phyloP scores from a whole-genome alignment of 1,140 invertebrate genomes.

The Ceratosolen fusciceps region DNA sequence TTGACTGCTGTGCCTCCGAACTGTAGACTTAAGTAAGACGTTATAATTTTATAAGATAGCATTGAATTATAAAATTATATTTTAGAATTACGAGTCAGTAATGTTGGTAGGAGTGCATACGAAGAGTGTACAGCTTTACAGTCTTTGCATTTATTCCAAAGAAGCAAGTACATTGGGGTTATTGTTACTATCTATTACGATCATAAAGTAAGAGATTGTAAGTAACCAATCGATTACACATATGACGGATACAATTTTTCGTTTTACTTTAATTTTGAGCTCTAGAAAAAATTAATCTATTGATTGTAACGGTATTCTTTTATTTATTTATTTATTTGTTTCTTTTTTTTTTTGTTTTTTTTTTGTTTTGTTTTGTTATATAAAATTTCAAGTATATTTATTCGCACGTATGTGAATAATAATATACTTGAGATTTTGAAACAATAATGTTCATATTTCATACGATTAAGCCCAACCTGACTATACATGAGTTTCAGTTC shows the following conservation, averaged over 20 bases:
- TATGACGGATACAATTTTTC: neutral
- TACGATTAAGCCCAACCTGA: neutral
- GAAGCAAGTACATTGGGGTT: neutral
- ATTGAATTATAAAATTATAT: conserved; percentile 15
- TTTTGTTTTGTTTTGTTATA: too few species aligned
- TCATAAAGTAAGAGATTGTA: neutral
- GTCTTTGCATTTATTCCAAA: conserved; percentile 24
- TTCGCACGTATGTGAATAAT: neutral
- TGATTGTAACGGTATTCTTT: too few species aligned
- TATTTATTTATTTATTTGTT: too few species aligned
- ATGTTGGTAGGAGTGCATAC: neutral
- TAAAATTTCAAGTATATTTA: conserved; percentile 30
- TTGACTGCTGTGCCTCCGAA: neutral
- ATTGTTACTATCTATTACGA: neutral
- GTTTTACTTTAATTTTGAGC: neutral
- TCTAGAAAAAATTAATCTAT: neutral
- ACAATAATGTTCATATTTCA: neutral
- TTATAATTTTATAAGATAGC: conserved; percentile 13
- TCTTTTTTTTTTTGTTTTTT: too few species aligned
- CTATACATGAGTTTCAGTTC: neutral
- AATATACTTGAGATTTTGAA: conserved; percentile 24
- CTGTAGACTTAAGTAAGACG: neutral
- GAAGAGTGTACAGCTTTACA: neutral
- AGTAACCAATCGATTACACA: conserved; percentile 26
- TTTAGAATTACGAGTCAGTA: neutral